Conservation (phyloP, 2,797 vertebrate genomes). For the Malacoctenus gilli region DNA sequence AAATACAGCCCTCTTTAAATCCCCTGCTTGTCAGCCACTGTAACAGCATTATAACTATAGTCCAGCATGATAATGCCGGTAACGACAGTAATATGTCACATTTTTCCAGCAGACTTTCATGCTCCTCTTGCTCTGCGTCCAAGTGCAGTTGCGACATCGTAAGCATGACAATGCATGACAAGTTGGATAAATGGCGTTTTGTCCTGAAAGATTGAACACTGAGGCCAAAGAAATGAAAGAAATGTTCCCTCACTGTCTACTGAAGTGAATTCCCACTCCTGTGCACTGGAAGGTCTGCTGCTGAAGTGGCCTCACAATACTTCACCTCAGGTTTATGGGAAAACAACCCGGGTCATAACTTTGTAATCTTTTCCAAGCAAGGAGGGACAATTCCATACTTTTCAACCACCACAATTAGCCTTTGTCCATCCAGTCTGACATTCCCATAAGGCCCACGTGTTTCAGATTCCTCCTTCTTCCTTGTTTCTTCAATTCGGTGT, state of each 20-base stretch:
- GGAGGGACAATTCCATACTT: conserved; percentile 76
- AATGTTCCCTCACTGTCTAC: conserved; percentile 62
- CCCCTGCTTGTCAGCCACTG: conserved; percentile 68
- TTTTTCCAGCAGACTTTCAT: conserved; percentile 62
- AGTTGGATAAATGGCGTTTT: too few relatives aligned
- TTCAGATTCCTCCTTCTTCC: conserved; percentile 92
- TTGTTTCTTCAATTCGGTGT: conserved; percentile 97
- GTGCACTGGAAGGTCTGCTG: conserved; percentile 76
- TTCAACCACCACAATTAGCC: conserved; percentile 80
- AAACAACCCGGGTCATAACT: conserved; percentile 80
- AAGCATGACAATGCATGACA: conserved; percentile 44
- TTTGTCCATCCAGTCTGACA: conserved; percentile 88
- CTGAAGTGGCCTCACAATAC: conserved; percentile 72
- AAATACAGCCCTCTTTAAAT: conserved; percentile 77
- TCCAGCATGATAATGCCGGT: conserved; percentile 68
- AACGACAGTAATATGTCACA: conserved; percentile 73
- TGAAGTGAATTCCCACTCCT: conserved; percentile 74
- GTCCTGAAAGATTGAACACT: conserved; percentile 19
- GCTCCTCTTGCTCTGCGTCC: conserved; percentile 41
- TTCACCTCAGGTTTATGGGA: conserved; percentile 86
- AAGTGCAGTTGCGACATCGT: conserved; percentile 19
- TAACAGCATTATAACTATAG: conserved; percentile 73
- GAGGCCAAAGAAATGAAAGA: conserved; percentile 39
- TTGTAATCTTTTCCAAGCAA: conserved; percentile 75
- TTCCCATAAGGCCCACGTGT: conserved; percentile 96